Evolutionary conservation across 2,113 vertebrate genomes (phyloP), one percentile per base, ranked within the genome.

Genomic region (Bombycilla garrulus): DNA sequence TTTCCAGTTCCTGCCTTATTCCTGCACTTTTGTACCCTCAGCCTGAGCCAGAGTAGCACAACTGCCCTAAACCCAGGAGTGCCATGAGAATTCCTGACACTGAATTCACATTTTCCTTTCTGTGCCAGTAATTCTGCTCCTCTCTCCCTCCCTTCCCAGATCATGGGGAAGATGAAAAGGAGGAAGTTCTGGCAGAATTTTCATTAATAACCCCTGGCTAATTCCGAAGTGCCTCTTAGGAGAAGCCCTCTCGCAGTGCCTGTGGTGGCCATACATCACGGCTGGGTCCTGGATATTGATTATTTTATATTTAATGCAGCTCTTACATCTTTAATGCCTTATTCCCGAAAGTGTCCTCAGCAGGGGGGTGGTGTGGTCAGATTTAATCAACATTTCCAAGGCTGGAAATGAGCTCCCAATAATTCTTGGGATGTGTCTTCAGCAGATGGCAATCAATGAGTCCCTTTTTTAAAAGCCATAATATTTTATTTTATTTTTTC

Each of bases 291-390:
- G 51, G 29, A 2, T 60, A 96, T 94, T 12, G 86, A 92, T 81
- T 74, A 7, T 28, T 93, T 91, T 40, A 17, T 58, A 51, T 93
- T 96, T 89, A 74, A 95, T 92, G 80, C 69, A 58, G 21, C 91
- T 95, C 81, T 74, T 95, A 40, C 88, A 94, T 92, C 88, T 93
- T 95, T 95, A 95, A 94, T 94, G 88, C 11, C 72, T 81, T 19
- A 47, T 96, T 97, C 94, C 94, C 64, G 86, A 93, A 90, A 97
- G 72, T 51, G 60, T 74, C 88, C 92, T 94, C 96, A 93, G 86
- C 90, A 70, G n/a, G 54, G 38, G 21, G 54, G n/a, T 15, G 40
- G 10, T 11, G 58, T 80, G 93, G 58, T 54, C 79, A 61, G 54
- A 86, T 86, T 92, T 92, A 86, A 92, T 96, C 76, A 86, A 35